These are phyloP conservation scores for Mus spicilegus DNA, from an alignment of 2,113 vertebrate species.

Conservation along the genomic window DNA sequence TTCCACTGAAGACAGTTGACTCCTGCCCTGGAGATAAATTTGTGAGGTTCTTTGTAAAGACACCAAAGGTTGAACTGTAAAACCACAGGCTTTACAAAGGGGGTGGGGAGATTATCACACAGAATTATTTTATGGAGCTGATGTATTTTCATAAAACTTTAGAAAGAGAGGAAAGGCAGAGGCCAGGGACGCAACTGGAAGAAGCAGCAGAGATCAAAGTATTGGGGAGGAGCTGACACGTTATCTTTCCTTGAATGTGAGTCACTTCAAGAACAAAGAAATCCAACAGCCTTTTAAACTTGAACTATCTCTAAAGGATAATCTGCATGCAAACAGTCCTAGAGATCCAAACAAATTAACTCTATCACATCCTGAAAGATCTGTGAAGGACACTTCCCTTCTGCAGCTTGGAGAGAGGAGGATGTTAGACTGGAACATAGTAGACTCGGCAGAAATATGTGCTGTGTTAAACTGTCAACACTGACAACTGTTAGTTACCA, in stretches of 20 bases:
- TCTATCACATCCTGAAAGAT: not conserved
- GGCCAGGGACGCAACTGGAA: not conserved
- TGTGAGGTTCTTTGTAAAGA: not conserved
- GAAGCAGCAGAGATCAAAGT: not conserved
- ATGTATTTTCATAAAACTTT: not conserved
- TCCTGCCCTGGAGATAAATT: accelerated
- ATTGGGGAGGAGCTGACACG: not conserved
- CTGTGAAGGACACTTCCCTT: not conserved
- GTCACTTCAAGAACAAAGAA: not conserved
- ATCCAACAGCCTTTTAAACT: not conserved
- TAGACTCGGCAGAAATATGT: not conserved
- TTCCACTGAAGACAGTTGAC: accelerated
- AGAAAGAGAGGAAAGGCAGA: not conserved
- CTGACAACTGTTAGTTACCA: not conserved
- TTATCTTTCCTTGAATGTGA: not conserved
- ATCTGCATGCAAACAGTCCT: not conserved
- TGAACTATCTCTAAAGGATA: not conserved
- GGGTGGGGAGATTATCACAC: not conserved
- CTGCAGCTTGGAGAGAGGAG: not conserved
- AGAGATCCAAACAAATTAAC: not conserved
- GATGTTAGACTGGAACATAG: not conserved
- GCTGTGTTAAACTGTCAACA: not conserved
- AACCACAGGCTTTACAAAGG: not conserved
- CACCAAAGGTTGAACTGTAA: not conserved
- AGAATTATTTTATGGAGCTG: not conserved